These are phyloP conservation scores for Drosophila nikananu DNA, from an alignment of 1,140 invertebrate genomes.

Conservation along the genomic window DNA sequence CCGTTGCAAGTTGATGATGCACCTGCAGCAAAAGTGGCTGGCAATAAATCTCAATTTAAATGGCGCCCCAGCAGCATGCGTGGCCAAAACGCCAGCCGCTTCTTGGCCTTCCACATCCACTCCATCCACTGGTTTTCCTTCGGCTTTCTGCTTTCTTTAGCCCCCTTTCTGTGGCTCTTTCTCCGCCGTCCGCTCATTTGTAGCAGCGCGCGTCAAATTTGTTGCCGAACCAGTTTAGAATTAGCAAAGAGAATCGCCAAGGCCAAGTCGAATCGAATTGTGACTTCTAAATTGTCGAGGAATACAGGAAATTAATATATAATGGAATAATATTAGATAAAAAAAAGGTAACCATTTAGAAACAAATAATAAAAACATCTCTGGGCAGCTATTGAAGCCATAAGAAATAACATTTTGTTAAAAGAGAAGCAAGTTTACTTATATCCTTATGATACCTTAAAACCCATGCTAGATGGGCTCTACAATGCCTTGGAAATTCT, in stretches of 20 bases:
- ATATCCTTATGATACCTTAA: no score
- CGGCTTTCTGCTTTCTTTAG: constrained; percentile 60
- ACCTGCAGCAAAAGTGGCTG: constrained; percentile 66
- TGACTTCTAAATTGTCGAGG: not conserved
- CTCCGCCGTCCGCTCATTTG: constrained; percentile 63
- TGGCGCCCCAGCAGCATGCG: constrained; percentile 85
- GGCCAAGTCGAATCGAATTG: not conserved
- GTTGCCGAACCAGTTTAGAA: constrained; percentile 77
- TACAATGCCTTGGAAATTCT: no score
- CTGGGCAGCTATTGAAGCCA: no score
- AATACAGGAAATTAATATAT: no score
- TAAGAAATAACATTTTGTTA: no score
- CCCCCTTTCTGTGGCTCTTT: constrained; percentile 29
- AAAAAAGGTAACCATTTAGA: no score
- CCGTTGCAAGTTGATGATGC: constrained; percentile 61
- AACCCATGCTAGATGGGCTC: no score
- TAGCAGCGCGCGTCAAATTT: constrained; percentile 78
- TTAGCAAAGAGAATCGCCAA: not conserved
- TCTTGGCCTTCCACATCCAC: constrained; percentile 50
- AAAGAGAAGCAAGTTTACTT: no score
- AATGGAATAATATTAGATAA: no score
- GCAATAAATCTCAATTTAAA: constrained; percentile 85
- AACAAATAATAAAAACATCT: no score
- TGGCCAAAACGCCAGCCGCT: constrained; percentile 72
- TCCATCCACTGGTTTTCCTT: constrained; percentile 72